Evolutionary conservation across 2,797 vertebrate genomes (phyloP).

Genomic region (Phataginus tricuspis): DNA sequence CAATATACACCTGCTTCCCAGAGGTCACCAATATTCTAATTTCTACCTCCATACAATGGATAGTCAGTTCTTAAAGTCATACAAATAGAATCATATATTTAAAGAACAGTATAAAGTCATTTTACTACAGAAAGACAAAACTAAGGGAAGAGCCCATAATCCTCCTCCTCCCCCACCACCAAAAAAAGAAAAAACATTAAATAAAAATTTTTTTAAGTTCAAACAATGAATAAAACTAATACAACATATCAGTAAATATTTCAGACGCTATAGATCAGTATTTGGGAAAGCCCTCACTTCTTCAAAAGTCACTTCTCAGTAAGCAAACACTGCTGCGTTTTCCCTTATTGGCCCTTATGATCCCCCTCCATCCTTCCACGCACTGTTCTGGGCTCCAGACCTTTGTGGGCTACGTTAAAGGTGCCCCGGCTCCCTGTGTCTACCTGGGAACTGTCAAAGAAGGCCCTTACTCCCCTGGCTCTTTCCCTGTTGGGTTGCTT

Average conservation of each 20-base stretch:
- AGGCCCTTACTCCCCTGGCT: rapidly evolving
- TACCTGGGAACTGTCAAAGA: not conserved
- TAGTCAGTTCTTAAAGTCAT: not conserved
- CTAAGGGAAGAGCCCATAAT: not conserved
- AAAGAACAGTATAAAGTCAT: not conserved
- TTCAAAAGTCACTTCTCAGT: not conserved
- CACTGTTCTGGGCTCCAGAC: not conserved
- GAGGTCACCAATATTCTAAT: not conserved
- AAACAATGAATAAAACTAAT: not conserved
- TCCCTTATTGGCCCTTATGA: not conserved
- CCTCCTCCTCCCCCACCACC: not conserved
- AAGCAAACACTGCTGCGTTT: not conserved
- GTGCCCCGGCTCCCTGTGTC: not conserved
- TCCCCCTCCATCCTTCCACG: not conserved
- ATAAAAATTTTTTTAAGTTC: not conserved
- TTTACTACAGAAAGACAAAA: conserved; percentile 23
- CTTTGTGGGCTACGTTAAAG: not conserved
- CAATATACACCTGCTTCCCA: not conserved
- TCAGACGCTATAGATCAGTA: not conserved
- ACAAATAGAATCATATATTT: not conserved
- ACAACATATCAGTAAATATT: not conserved
- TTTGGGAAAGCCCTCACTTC: not conserved
- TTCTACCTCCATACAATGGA: not conserved
- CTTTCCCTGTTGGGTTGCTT: not conserved
- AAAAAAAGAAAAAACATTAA: not conserved